Evolutionary conservation across 2,113 vertebrate species (phyloP).

Genomic region (Oryzias melastigma): DNA sequence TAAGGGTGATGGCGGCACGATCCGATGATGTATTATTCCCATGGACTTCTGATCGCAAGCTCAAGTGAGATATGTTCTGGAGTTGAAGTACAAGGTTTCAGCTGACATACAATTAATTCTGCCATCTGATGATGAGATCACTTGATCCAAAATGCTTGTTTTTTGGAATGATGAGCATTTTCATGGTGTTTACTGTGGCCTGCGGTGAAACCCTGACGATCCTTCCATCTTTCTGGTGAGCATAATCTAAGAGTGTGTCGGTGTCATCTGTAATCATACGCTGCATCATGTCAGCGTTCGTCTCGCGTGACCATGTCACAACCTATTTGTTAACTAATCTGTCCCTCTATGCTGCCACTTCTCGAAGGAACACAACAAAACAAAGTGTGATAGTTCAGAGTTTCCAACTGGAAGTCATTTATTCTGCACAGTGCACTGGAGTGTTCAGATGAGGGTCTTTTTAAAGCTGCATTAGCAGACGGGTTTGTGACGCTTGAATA

Average conservation of each 20-base stretch:
- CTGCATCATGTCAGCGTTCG: conserved; percentile 31
- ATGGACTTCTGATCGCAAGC: conserved; percentile 23
- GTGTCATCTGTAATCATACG: conserved; percentile 69
- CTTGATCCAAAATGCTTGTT: conserved; percentile 48
- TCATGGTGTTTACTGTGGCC: conserved; percentile 16
- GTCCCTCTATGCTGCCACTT: conserved; percentile 56
- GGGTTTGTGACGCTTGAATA: conserved; percentile 19
- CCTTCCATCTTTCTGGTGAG: conserved; percentile 45
- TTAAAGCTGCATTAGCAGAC: conserved; percentile 30
- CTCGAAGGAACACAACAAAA: conserved; percentile 44
- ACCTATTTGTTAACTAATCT: conserved; percentile 66
- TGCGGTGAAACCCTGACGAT: conserved; percentile 29
- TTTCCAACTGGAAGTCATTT: conserved; percentile 42
- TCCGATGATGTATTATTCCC: conserved; percentile 52
- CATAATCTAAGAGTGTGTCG: conserved; percentile 30
- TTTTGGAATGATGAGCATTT: conserved; percentile 63
- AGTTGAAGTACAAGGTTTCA: conserved; percentile 29
- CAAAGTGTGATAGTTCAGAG: conserved; percentile 57
- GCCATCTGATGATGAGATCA: conserved; percentile 51
- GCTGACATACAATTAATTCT: conserved; percentile 1
- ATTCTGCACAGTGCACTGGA: conserved; percentile 22
- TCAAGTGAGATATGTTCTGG: conserved; percentile 20
- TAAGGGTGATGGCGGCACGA: conserved; percentile 36
- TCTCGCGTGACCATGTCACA: conserved; percentile 52
- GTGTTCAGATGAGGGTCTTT: conserved; percentile 35